Evolutionary conservation across 2,888 invertebrate species (phyloP), one percentile per base, ranked within the genome.

Genomic region (Quadroppia sp.): DNA sequence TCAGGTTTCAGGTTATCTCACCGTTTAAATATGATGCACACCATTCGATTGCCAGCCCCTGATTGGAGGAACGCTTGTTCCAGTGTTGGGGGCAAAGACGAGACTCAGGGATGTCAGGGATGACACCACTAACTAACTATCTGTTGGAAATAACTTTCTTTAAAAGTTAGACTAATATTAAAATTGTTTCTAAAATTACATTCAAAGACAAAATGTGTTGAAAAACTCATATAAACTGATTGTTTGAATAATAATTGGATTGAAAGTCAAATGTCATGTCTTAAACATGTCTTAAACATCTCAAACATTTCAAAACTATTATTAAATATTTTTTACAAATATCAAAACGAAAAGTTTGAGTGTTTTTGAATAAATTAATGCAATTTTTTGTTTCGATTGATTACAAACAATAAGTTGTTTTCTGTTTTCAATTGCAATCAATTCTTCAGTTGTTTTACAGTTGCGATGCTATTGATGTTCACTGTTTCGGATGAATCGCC

Each of bases 31-130:
- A 56, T 56, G 56, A 56, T 56, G 56, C 56, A 56, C 56, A 56
- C 7, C 56, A 56, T 56, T 20, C 7, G 23, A 25, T n/a, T 4
- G 23, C 20, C 9, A 56, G 25, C 28, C 7, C 23, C 23, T 56
- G 56, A 56, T 56, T 56, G 56, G 56, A 4, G 20, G 20, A 56
- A 15, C 20, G 23, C 28, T 17, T 11, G 4, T 11, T 7, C 9
- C 15, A 28, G 28, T 9, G 23, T 56, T 25, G 15, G 17, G n/a
- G 59, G 59, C 59, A 59, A 59, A 59, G 59, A 28, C 59, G n/a
- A 59, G 59, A 59, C 30, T 59, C 59, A 59, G 59, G 59, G 59
- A 59, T 59, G 59, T 30, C 59, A 59, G 59, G 50, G 50, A 50
- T 50, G 50, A 50, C 50, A 50, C 50, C 50, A 50, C 50, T 50